Conservation (phyloP, 2,888 invertebrate genomes). For the Phengaris alcon region DNA sequence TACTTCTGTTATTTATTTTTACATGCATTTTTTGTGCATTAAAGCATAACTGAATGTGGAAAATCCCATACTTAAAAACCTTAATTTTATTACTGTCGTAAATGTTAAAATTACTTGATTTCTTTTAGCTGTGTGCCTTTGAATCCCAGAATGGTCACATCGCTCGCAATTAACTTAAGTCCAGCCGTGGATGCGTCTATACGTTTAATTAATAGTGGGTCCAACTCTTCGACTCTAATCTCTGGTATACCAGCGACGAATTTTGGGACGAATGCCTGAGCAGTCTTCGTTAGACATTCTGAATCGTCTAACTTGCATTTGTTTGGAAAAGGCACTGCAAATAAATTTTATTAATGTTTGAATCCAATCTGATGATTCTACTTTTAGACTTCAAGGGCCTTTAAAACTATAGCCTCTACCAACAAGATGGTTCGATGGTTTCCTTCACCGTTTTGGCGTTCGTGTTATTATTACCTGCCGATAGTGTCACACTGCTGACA, state of each 20-base stretch:
- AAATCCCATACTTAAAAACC: too few species aligned
- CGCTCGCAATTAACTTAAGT: background rate
- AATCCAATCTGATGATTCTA: too few species aligned
- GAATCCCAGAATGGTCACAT: background rate
- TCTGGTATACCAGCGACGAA: conserved; percentile 15
- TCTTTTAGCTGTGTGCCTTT: conserved; percentile 6
- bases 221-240: background rate
- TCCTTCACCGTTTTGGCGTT: too few species aligned
- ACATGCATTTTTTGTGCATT: too few species aligned
- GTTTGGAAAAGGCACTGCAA: conserved; percentile 7
- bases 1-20: too few species aligned
- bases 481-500: too few species aligned
- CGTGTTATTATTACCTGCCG: too few species aligned
- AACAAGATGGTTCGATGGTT: too few species aligned
- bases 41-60: too few species aligned
- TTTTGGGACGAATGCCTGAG: background rate
- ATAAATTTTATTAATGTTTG: background rate
- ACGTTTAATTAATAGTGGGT: conserved; percentile 11
- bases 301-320: background rate
- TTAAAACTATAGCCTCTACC: too few species aligned
- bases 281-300: conserved; percentile 11
- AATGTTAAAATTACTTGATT: background rate
- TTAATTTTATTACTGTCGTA: too few species aligned
- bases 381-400: too few species aligned
- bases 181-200: conserved; percentile 5